Evolutionary conservation across 2,797 vertebrate species (phyloP), one percentile per base, ranked within the genome.

Genomic region (Sarcophilus harrisii): DNA sequence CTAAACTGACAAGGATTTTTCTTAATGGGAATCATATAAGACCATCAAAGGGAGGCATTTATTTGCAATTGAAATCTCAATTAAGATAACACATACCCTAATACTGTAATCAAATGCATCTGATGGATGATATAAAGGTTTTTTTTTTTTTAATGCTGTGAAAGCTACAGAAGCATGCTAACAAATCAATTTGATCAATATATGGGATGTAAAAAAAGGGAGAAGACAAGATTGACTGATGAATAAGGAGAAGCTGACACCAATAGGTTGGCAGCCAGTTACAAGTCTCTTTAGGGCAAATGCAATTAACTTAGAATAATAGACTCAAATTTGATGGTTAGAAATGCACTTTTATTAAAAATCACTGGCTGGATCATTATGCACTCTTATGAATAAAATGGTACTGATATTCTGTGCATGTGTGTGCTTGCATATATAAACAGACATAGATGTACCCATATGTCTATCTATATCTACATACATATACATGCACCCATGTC

Each of bases 291-390:
- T 99, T 98, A 99, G 99, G 99, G 98, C 98, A 99, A 99, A 99
- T 99, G 99, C 98, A 99, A 99, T 99, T 99, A 99, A 99, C 99
- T 99, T 99, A 98, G 98, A 99, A 99, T 99, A 99, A 99, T 99
- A 99, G 98, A 99, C 98, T 99, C 98, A 98, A 99, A 99, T 98
- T 98, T 98, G 98, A 99, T 99, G 98, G 99, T 98, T 98, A 98
- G 98, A 98, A 99, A 99, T 98, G 99, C 98, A 98, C 98, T 99
- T 99, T 99, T 99, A 99, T 99, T 99, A 98, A 98, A 98, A 99
- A 98, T 98, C 98, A 98, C 98, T 98, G 98, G 91, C 98, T 98
- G 98, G 98, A 98, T 99, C 98, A 98, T 99, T 99, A 98, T 98
- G 98, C 97, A 95, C 97, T 98, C 98, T 98, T 99, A 96, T 98